A percentile compares a stretch with the other conserved stretches of the same genome.
Conservation (phyloP, 2,888 invertebrate species). For the Bombylius major region DNA sequence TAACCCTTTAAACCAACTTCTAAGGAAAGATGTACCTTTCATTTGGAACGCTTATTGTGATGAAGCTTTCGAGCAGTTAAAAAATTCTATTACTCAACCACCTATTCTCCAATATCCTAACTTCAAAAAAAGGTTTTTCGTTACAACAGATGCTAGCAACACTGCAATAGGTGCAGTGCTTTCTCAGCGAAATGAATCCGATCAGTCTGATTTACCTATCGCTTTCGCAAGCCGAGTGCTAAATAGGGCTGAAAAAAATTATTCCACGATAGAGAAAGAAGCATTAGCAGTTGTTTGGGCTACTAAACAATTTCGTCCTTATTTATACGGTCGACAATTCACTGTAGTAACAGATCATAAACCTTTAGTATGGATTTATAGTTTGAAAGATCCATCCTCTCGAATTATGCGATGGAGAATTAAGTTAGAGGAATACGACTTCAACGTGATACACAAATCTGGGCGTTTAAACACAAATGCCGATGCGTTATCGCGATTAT, state of each 20-base stretch:
- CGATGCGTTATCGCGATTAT: slow-evolving; percentile 1
- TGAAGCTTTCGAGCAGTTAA: slow-evolving; percentile 3
- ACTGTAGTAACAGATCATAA: slow-evolving; percentile 21
- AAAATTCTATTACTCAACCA: not conserved
- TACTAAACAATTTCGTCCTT: slow-evolving; percentile 18
- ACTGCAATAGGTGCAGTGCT: slow-evolving; percentile 19
- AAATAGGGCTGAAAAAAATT: slow-evolving; percentile 17
- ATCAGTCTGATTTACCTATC: slow-evolving; percentile 16
- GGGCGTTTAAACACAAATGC: slow-evolving; percentile 16
- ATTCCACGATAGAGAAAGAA: slow-evolving; percentile 20
- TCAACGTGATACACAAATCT: slow-evolving; percentile 16
- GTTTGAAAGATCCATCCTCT: slow-evolving; percentile 16
- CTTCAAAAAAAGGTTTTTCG: slow-evolving; percentile 17
- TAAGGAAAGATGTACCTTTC: not conserved
- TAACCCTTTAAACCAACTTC: not conserved
- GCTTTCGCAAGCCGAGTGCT: slow-evolving; percentile 19
- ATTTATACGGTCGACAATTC: slow-evolving; percentile 19
- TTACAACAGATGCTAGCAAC: slow-evolving; percentile 22
- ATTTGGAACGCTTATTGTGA: not conserved
- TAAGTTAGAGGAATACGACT: slow-evolving; percentile 20
- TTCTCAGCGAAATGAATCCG: slow-evolving; percentile 11
- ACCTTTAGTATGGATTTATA: slow-evolving; percentile 18
- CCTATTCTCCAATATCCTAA: slow-evolving; percentile 16
- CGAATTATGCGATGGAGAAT: slow-evolving; percentile 20
- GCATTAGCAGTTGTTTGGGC: slow-evolving; percentile 15